These are phyloP conservation scores for Calephelis virginiensis DNA, from an alignment of 1,140 invertebrate species.

Conservation along the genomic window DNA sequence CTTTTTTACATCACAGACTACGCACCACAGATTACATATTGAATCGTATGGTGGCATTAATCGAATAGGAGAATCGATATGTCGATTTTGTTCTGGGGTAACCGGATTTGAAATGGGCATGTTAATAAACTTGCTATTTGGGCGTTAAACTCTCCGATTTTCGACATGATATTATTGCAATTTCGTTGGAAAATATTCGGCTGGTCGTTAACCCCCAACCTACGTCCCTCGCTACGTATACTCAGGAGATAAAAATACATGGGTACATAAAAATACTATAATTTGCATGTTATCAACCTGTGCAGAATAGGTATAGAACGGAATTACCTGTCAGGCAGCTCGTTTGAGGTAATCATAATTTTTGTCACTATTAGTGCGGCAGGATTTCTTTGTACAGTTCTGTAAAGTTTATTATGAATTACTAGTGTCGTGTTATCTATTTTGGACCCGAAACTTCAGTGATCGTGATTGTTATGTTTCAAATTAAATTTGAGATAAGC, in stretches of 20 bases:
- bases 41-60: constrained; percentile 26
- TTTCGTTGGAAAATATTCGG: constrained; percentile 53
- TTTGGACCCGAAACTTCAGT: no score
- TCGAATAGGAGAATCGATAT: constrained; percentile 23
- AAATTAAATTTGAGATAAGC: no score
- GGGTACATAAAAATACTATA: not conserved
- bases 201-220: constrained; percentile 55
- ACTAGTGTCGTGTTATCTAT: no score
- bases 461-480: no score
- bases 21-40: constrained; percentile 21
- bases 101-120: constrained; percentile 11
- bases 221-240: constrained; percentile 41
- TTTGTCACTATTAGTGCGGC: no score
- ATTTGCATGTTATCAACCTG: no score
- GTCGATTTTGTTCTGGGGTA: constrained; percentile 28
- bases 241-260: not conserved
- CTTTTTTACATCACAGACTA: constrained; percentile 31
- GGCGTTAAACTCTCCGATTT: constrained; percentile 17
- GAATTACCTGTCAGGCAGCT: no score
- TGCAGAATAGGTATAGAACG: no score
- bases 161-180: constrained; percentile 39
- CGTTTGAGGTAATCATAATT: no score
- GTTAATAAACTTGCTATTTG: constrained; percentile 17
- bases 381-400: no score
- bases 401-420: no score